phyloP scores from a whole-genome alignment of 2,888 invertebrate genomes.

The Ornithoptera priamus region DNA sequence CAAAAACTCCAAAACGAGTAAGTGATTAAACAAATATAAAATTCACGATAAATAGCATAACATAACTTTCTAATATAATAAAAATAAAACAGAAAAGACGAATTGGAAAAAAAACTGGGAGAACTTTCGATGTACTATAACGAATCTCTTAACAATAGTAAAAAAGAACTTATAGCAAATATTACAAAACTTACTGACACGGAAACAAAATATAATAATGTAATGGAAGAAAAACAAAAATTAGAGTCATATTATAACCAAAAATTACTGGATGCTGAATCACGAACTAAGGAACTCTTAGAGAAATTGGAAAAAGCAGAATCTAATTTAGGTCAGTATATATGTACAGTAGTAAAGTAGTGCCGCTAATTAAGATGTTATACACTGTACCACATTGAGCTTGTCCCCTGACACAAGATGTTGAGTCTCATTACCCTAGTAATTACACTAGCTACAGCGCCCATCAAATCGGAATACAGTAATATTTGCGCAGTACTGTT shows the following conservation, averaged over 20 bases:
- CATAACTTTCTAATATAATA: neutral
- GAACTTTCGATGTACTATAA: conserved; percentile 57
- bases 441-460: too few species aligned
- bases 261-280: conserved; percentile 52
- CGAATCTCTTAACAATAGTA: conserved; percentile 51
- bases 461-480: too few species aligned
- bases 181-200: conserved; percentile 52
- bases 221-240: conserved; percentile 48
- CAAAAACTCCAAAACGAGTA: conserved; percentile 65
- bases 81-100: conserved; percentile 57
- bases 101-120: conserved; percentile 56
- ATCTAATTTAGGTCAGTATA: conserved; percentile 11
- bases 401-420: too few species aligned
- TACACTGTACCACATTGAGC: too few species aligned
- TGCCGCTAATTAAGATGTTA: too few species aligned
- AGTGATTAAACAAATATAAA: conserved; percentile 33
- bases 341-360: too few species aligned
- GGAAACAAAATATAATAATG: conserved; percentile 56
- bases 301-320: conserved; percentile 45
- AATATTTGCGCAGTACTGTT: too few species aligned
- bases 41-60: neutral
- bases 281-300: conserved; percentile 42
- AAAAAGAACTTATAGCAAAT: conserved; percentile 52
- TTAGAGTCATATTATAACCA: conserved; percentile 44
- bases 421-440: too few species aligned